Base-by-base conservation (phyloP, 2,113 vertebrate genomes). In the Rhinolophus sinicus region DNA sequence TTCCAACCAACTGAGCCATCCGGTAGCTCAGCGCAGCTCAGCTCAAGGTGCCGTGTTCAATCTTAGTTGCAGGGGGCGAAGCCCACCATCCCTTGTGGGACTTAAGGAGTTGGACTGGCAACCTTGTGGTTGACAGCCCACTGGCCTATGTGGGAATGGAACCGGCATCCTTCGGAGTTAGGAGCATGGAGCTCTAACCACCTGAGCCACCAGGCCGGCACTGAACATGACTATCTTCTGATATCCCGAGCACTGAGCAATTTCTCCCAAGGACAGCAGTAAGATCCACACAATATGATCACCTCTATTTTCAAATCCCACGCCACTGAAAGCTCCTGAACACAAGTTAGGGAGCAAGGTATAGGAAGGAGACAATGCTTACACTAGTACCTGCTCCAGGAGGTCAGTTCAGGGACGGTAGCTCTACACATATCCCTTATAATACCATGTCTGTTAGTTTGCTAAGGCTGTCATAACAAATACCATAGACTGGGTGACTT, bases 291-390 rank as follows among this genome's bases (percentile, higher is more conserved):
- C 1, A 38, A 62, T 35, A 26, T 5, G 24, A 18, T 90, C 35
- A 72, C 22, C n/a, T 77, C 28, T 33, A 26, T 22, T 81, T 94
- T 83, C 65, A 50, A 72, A 56, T 6, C 22, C 64, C 69, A 1
- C 14, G 6, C 2, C 56, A 47, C 21, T 11, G 10, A 44, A 85
- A 6, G 0, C 19, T 28, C 56, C 72, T 13, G 33, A 50, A 44
- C 12, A 1, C 14, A 8, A 47, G 12, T 1, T 22, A 22, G 3
- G 2, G 16, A 4, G 2, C 35, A 70, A 38, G 44, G 19, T 28
- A 7, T 6, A 40, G 5, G 10, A 11, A 85, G 38, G 8, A 6
- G 75, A 8, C 26, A 30, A 11, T 14, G 30, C 16, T 80, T 9
- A 64, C 15, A 4, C 12, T 8, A 0, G 10, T 28, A 30, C 21